These are phyloP conservation scores for Pimephales promelas DNA, from an alignment of 2,113 vertebrate species.

Conservation along the genomic window DNA sequence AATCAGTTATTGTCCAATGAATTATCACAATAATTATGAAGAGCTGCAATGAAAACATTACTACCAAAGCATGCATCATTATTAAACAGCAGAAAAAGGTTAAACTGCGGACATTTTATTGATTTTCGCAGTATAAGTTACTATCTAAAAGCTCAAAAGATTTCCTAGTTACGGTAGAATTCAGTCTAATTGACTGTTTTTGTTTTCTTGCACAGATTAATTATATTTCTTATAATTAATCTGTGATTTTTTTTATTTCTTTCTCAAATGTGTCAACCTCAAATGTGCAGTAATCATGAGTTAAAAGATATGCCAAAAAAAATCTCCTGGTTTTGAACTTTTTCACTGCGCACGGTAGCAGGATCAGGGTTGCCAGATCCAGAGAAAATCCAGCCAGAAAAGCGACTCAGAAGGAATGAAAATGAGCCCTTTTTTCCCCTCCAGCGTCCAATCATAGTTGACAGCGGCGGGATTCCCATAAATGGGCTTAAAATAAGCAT, in stretches of 20 bases:
- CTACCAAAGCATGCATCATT: neutral
- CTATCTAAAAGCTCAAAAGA: no score
- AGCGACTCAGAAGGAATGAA: constrained; percentile 37
- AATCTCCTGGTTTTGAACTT: neutral
- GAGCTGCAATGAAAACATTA: neutral
- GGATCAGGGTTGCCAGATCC: neutral
- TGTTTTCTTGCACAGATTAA: no score
- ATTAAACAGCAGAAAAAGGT: neutral
- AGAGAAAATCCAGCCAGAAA: neutral
- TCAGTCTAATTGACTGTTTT: no score
- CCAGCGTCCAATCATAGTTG: neutral
- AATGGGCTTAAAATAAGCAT: neutral
- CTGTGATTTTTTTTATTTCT: no score
- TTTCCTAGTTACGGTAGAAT: no score
- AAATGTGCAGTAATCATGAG: neutral
- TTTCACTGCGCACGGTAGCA: neutral
- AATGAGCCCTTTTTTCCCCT: no score
- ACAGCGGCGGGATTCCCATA: neutral
- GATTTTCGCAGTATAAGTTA: neutral
- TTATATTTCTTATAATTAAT: no score
- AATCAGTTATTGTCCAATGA: constrained; percentile 47
- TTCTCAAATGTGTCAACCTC: no score
- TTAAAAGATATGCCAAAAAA: neutral
- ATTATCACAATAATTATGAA: constrained; percentile 32
- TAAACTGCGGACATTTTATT: neutral